Evolutionary conservation across 2,797 vertebrate genomes (phyloP).

Genomic region (Siniperca scherzeri): DNA sequence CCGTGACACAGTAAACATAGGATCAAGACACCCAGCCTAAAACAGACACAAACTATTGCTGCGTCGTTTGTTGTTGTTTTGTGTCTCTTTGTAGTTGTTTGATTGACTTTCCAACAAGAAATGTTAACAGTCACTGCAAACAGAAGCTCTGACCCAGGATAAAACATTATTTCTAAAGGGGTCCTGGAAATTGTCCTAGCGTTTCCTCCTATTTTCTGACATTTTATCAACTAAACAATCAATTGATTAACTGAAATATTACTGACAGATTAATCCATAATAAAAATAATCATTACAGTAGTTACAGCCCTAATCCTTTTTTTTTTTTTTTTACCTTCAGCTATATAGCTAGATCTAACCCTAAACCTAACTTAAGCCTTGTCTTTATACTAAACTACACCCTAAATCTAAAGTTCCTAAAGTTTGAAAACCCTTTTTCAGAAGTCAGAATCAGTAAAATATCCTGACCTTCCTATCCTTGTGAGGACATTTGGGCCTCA

Average conservation of each 20-base stretch:
- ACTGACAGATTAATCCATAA: not conserved
- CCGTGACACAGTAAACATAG: not conserved
- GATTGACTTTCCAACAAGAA: not conserved
- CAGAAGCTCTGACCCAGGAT: too few species aligned
- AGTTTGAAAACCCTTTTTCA: not conserved
- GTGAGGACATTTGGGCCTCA: not conserved
- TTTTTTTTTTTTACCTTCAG: not conserved
- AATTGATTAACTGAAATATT: not conserved
- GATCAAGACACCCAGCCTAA: not conserved
- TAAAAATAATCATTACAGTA: not conserved
- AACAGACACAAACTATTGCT: not conserved
- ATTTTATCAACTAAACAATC: not conserved
- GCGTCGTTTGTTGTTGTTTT: too few species aligned
- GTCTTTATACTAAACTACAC: not conserved
- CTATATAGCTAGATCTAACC: not conserved
- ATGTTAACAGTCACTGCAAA: not conserved
- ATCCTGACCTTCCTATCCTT: not conserved
- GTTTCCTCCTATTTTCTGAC: not conserved
- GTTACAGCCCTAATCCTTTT: not conserved
- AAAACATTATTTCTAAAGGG: not conserved
- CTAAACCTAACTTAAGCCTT: not conserved
- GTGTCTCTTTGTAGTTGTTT: not conserved
- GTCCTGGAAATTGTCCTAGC: not conserved
- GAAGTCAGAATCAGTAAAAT: not conserved
- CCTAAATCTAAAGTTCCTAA: not conserved